These are phyloP conservation scores for Mesaphorura yosii DNA, from an alignment of 1,140 invertebrate genomes.

Conservation along the genomic window DNA sequence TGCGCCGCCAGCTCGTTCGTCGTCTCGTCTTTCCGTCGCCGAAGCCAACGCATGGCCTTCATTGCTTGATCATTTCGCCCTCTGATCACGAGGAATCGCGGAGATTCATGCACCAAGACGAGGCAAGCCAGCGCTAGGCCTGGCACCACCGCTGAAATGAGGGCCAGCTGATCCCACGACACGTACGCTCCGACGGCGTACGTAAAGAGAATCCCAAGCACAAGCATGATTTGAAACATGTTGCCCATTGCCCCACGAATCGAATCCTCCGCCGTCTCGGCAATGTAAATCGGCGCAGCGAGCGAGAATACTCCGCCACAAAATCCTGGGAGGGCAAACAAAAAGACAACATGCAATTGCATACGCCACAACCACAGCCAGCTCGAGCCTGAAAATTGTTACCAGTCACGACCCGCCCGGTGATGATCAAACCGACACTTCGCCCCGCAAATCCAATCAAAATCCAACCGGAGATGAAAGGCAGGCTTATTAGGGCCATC, in stretches of 20 bases:
- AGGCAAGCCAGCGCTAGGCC: neutral
- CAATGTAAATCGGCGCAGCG: constrained; percentile 6
- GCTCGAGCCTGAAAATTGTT: too few relatives aligned
- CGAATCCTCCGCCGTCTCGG: neutral
- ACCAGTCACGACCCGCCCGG: constrained; percentile 1
- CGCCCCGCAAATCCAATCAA: neutral
- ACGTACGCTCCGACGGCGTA: constrained; percentile 6
- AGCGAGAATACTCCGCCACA: constrained; percentile 38
- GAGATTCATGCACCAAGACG: constrained; percentile 10
- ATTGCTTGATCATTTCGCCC: neutral
- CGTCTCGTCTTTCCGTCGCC: neutral
- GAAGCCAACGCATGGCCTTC: neutral
- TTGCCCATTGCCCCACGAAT: constrained; percentile 1
- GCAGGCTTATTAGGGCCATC: neutral
- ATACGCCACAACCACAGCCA: too few relatives aligned
- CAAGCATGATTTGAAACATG: constrained; percentile 4
- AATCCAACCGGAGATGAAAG: constrained; percentile 1
- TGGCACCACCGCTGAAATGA: neutral
- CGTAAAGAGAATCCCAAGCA: constrained; percentile 9
- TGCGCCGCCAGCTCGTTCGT: too few relatives aligned
- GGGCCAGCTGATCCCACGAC: constrained; percentile 5
- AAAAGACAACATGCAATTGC: too few relatives aligned
- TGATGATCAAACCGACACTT: neutral
- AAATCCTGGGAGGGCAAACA: too few relatives aligned
- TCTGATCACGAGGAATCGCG: constrained; percentile 2